phyloP scores from a whole-genome alignment of 2,113 vertebrate species.

The Microtus montanus region DNA sequence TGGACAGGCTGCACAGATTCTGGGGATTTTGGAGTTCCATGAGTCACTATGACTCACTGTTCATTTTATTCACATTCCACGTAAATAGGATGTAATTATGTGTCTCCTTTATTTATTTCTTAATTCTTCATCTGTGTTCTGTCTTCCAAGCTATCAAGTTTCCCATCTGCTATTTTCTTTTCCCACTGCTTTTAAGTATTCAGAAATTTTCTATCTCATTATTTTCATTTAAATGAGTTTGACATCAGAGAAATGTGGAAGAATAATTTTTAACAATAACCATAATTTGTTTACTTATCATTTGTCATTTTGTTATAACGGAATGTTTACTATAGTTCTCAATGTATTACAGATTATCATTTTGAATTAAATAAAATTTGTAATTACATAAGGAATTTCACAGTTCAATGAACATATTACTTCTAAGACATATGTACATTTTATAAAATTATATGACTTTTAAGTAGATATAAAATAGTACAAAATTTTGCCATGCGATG shows the following conservation, averaged over 20 bases:
- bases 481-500: not conserved
- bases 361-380: not conserved
- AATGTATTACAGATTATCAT: not conserved
- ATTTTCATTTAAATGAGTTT: not conserved
- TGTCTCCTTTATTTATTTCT: not conserved
- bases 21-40: fast-evolving
- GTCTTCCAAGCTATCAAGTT: not conserved
- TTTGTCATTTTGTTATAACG: not conserved
- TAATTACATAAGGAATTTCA: not conserved
- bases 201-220: not conserved
- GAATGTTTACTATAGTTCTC: not conserved
- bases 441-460: not conserved
- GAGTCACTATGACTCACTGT: not conserved
- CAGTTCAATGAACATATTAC: not conserved
- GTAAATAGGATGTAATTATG: not conserved
- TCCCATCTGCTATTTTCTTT: not conserved
- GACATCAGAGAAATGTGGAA: not conserved
- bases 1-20: not conserved
- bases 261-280: not conserved
- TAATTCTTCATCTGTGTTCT: not conserved
- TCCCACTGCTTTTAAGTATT: not conserved
- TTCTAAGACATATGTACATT: not conserved
- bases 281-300: not conserved
- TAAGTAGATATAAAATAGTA: not conserved
- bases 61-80: not conserved